Evolutionary conservation across 2,113 vertebrate species (phyloP).

Genomic region (Pterophyllum scalare): DNA sequence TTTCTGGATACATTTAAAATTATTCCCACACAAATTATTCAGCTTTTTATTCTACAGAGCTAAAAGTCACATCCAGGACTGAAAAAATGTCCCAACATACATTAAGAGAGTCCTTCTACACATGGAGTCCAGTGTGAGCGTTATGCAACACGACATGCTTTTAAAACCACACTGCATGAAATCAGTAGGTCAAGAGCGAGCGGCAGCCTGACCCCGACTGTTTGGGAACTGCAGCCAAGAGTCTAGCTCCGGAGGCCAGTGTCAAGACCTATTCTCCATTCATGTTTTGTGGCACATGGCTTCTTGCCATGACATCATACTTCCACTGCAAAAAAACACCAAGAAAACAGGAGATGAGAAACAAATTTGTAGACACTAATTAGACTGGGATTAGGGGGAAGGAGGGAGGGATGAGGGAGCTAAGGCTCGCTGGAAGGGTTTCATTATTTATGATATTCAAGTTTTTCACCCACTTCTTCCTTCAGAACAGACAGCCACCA

Average conservation of each 20-base stretch:
- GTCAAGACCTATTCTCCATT: slow-evolving; percentile 55
- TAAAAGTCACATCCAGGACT: background rate
- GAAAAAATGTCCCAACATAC: background rate
- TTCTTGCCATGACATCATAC: slow-evolving; percentile 51
- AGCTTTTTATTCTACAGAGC: background rate
- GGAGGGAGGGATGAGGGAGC: slow-evolving; percentile 43
- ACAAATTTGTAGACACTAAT: slow-evolving; percentile 78
- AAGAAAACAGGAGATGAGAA: slow-evolving; percentile 58
- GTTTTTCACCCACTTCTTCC: slow-evolving; percentile 30
- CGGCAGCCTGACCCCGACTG: slow-evolving; percentile 7
- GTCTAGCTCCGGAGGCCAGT: slow-evolving; percentile 40
- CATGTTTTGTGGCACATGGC: slow-evolving; percentile 49
- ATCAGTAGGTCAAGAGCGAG: slow-evolving; percentile 24
- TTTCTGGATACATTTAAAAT: background rate
- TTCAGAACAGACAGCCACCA: slow-evolving; percentile 44
- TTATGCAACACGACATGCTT: background rate
- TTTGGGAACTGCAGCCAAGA: slow-evolving; percentile 55
- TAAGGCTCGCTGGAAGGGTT: slow-evolving; percentile 50
- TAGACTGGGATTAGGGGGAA: slow-evolving; percentile 42
- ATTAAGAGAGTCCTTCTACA: background rate
- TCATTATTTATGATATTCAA: slow-evolving; percentile 74
- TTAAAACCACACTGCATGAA: slow-evolving; percentile 3
- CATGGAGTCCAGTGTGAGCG: background rate
- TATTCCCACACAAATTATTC: background rate
- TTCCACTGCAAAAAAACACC: slow-evolving; percentile 22